Evolutionary conservation across 2,888 invertebrate genomes (phyloP).

Genomic region (Dryadula phaetusa): DNA sequence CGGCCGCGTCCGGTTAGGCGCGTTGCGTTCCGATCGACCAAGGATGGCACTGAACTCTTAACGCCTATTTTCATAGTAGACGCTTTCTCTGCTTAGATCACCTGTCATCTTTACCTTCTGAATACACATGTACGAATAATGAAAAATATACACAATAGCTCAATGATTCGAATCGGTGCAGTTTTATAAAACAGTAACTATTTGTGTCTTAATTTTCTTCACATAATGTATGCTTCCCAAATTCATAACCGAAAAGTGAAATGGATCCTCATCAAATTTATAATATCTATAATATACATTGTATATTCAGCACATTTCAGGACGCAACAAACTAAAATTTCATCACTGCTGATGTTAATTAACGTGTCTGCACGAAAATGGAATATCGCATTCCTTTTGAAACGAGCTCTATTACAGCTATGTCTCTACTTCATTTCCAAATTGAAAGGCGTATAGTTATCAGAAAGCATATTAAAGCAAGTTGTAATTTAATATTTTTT

Average conservation of each 20-base stretch:
- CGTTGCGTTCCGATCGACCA: slow-evolving; percentile 63
- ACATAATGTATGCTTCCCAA: not conserved
- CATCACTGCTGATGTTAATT: slow-evolving; percentile 13
- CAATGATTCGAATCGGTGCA: too few species aligned
- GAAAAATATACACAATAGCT: not conserved
- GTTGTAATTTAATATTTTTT: not conserved
- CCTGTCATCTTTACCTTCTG: slow-evolving; percentile 13
- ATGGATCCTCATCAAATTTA: not conserved
- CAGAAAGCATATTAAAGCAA: not conserved
- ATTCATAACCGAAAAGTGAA: not conserved
- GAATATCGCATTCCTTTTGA: slow-evolving; percentile 15
- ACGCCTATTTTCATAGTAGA: slow-evolving; percentile 49
- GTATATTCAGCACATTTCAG: not conserved
- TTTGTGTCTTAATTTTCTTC: not conserved
- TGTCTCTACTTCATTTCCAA: slow-evolving; percentile 8
- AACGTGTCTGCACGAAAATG: slow-evolving; percentile 16
- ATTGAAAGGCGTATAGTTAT: not conserved
- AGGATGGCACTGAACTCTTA: slow-evolving; percentile 69
- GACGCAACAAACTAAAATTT: slow-evolving; percentile 3
- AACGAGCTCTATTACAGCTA: slow-evolving; percentile 17
- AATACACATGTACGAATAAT: not conserved
- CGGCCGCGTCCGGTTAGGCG: slow-evolving; percentile 70
- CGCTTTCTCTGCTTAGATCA: slow-evolving; percentile 28
- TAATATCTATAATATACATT: not conserved
- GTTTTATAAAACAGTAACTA: not conserved